phyloP scores from a whole-genome alignment of 2,888 invertebrate genomes.

The Allolobophora icterica region DNA sequence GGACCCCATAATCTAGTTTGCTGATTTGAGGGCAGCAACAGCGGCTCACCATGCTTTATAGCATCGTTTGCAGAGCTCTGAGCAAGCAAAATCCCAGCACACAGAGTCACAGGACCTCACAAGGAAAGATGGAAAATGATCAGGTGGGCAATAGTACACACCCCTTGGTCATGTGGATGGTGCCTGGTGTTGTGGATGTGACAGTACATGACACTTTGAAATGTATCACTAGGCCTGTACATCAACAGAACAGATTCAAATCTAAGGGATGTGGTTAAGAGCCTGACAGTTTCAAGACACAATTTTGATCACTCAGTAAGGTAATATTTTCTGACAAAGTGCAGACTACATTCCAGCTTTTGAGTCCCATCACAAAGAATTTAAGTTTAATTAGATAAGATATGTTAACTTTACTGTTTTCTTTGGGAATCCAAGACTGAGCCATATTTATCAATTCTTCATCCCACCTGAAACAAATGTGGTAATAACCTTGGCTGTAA shows the following conservation, averaged over 20 bases:
- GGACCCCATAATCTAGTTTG: not conserved
- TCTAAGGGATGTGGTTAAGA: too few relatives aligned
- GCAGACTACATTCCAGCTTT: not conserved
- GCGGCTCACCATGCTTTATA: not conserved
- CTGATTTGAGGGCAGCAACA: not conserved
- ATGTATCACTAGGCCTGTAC: too few relatives aligned
- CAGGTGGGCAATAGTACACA: too few relatives aligned
- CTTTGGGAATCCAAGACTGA: conserved; percentile 56
- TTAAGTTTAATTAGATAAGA: not conserved
- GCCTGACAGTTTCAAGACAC: not conserved
- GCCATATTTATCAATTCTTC: conserved; percentile 54
- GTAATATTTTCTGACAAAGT: not conserved
- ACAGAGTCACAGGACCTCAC: too few relatives aligned
- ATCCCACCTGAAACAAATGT: conserved; percentile 57
- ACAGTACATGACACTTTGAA: too few relatives aligned
- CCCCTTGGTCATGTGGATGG: too few relatives aligned
- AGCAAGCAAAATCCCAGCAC: too few relatives aligned
- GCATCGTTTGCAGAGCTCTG: too few relatives aligned
- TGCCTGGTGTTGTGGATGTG: too few relatives aligned
- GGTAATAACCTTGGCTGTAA: not conserved
- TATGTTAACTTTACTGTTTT: conserved; percentile 54
- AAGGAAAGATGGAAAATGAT: too few relatives aligned
- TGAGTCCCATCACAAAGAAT: not conserved
- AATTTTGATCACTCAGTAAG: not conserved
- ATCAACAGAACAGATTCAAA: too few relatives aligned